Percentiles rank a stretch among this genome's conserved stretches.
Evolutionary conservation across 2,113 vertebrate genomes (phyloP).

Genomic region (Trogon surrucura): DNA sequence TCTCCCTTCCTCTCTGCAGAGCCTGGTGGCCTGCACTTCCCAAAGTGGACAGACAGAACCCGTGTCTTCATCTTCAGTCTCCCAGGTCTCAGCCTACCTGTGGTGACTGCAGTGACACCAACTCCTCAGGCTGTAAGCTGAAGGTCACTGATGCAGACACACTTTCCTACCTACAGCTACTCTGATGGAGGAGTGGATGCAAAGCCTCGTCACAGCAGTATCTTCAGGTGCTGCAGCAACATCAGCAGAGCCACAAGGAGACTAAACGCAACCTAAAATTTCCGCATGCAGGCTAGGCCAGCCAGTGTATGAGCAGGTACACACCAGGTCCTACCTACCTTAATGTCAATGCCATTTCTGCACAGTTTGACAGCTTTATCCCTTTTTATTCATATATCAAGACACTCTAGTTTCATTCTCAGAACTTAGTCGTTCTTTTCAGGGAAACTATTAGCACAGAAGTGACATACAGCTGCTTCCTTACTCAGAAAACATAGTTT

Average conservation of each 20-base stretch:
- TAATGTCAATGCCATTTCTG: background rate
- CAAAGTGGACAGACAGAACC: background rate
- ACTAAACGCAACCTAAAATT: background rate
- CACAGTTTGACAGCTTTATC: background rate
- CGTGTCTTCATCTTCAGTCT: background rate
- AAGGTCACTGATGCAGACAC: background rate
- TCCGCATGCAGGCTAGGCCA: background rate
- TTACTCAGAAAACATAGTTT: background rate
- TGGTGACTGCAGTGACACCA: background rate
- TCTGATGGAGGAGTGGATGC: fast-evolving
- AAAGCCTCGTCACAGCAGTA: background rate
- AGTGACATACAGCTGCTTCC: background rate
- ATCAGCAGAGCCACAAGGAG: background rate
- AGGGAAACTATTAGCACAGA: background rate
- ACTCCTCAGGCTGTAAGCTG: background rate
- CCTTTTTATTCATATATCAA: background rate
- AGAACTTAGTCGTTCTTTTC: fast-evolving
- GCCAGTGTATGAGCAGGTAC: fast-evolving
- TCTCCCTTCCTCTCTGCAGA: background rate
- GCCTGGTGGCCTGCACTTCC: background rate
- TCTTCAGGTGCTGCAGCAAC: background rate
- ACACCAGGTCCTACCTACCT: background rate
- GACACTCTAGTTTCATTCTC: background rate
- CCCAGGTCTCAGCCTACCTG: background rate
- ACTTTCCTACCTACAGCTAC: background rate